These are phyloP conservation scores for Pelecanus crispus DNA, from an alignment of 2,113 vertebrate genomes.

Conservation along the genomic window DNA sequence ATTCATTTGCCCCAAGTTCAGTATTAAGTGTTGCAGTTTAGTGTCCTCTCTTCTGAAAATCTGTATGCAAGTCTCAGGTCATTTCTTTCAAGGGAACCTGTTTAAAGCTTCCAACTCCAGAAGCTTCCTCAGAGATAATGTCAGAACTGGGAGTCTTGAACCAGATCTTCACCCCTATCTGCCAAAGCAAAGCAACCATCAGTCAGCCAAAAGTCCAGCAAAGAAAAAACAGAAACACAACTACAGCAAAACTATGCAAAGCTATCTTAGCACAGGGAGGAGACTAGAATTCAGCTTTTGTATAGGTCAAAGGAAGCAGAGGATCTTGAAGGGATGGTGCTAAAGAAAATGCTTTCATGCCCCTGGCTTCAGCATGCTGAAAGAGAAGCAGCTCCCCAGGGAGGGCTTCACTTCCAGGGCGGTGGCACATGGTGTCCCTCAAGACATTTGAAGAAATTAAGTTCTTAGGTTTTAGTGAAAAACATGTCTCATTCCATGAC, in stretches of 20 bases:
- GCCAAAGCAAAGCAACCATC: neutral
- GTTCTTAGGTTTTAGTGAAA: neutral
- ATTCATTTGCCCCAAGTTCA: neutral
- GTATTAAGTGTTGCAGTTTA: neutral
- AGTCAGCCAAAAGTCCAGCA: neutral
- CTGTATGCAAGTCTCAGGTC: fast-evolving
- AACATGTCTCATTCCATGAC: neutral
- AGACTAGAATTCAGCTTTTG: neutral
- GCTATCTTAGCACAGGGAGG: neutral
- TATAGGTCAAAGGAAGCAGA: neutral
- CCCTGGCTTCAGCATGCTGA: neutral
- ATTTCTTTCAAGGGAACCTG: neutral
- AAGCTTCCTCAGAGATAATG: neutral
- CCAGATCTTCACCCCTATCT: neutral
- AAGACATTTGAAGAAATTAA: neutral
- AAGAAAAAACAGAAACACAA: neutral
- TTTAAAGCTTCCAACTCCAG: neutral
- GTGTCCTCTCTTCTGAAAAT: neutral
- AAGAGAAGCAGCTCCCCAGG: neutral
- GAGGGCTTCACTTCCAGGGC: neutral
- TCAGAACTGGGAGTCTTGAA: neutral
- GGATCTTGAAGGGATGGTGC: neutral
- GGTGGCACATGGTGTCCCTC: neutral
- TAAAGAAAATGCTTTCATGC: neutral
- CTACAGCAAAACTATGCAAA: neutral